A percentile compares a stretch with the other conserved stretches of the same genome.
Conservation (phyloP, 2,888 invertebrate genomes). For the Cordylochernes scorpioides region DNA sequence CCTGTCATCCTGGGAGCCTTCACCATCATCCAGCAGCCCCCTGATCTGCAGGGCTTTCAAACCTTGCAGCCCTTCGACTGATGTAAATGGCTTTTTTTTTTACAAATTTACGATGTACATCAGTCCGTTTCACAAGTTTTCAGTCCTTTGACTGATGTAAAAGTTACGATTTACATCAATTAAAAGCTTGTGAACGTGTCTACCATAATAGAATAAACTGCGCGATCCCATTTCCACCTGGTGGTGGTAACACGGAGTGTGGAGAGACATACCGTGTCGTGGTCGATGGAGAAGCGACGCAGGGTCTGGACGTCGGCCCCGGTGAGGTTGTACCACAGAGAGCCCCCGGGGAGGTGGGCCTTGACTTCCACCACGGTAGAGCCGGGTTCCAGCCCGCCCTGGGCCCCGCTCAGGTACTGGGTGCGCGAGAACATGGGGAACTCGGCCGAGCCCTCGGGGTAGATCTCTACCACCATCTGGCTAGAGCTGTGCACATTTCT, state of each 20-base stretch:
- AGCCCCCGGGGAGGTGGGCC: constrained; percentile 15
- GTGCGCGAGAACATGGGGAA: constrained; percentile 15
- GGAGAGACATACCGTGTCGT: constrained; percentile 12
- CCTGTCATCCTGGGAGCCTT: too few species aligned
- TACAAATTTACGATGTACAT: constrained; percentile 1
- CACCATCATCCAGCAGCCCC: too few species aligned
- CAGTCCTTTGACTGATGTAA: background rate
- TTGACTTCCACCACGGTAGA: constrained; percentile 14
- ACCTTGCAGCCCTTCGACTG: too few species aligned
- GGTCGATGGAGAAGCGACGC: constrained; percentile 14
- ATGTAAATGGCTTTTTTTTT: too few species aligned
- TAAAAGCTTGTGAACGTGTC: too few species aligned
- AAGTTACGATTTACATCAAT: too few species aligned
- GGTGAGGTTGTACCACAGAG: constrained; percentile 16
- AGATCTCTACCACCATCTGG: background rate
- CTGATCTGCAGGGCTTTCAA: too few species aligned
- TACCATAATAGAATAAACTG: too few species aligned
- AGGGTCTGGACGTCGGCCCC: constrained; percentile 10
- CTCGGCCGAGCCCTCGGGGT: background rate
- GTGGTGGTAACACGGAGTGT: too few species aligned
- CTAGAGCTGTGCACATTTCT: background rate
- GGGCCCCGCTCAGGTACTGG: constrained; percentile 15
- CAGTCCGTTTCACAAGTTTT: background rate
- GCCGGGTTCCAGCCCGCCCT: constrained; percentile 14
- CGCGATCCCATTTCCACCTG: too few species aligned